Base-by-base conservation (phyloP, 2,113 vertebrate species). In the Aegotheles bennettii region DNA sequence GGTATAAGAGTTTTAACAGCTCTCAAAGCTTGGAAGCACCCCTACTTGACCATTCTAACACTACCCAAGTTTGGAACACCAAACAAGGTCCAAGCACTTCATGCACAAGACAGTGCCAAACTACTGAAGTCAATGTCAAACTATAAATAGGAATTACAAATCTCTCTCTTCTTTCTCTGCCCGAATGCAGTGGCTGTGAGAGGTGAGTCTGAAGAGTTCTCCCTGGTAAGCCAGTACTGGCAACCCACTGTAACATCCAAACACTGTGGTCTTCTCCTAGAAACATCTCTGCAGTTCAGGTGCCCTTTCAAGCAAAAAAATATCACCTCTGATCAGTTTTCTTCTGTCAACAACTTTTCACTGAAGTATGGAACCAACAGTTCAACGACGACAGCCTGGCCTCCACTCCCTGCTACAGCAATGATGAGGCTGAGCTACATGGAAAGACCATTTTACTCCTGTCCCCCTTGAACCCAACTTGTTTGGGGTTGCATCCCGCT, bases 141-240 rank as follows among this genome's bases (percentile, higher is more conserved):
- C 25, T 26, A 24, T 13, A 31, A 23, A 7, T 0, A 54, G 5
- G 51, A 67, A 59, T 33, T 38, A 3, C 1, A 13, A 9, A 25
- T 77, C 38, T 40, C 42, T 47, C 45, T 65, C 18, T 35, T 13
- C 12, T 33, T 47, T 69, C 24, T 33, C 10, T 35, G 35, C 38
- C n/a, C 11, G 33, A 59, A 38, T 6, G 31, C 14, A 53, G 28
- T 7, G 56, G 51, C 70, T 56, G 28, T 5, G 50, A 31, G 29
- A 81, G 25, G 29, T 21, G 19, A 26, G 12, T 10, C 51, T 61
- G 60, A 53, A 88, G 19, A 43, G 36, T 19, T 47, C 50, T 92
- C 38, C 21, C 47, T 8, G 40, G 12, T 13, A 17, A 31, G 26
- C 21, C 14, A 26, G 24, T 3, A 53, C 11, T 53, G 35, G 48